Conservation (phyloP, 2,888 invertebrate species). For the Lithosia quadra region DNA sequence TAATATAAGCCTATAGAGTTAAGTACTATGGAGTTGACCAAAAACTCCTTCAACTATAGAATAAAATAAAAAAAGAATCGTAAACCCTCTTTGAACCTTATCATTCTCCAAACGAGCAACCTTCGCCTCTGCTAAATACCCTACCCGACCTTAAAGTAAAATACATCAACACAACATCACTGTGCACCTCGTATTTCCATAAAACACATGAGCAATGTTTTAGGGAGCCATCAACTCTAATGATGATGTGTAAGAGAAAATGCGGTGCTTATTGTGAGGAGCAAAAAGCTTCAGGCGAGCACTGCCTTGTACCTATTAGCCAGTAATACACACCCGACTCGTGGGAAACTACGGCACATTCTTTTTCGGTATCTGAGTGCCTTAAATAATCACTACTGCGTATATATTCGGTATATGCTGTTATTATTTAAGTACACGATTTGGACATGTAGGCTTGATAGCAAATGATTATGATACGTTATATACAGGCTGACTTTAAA, state of each 20-base stretch:
- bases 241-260: conserved; percentile 47
- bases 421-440: conserved; percentile 55
- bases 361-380: conserved; percentile 54
- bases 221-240: conserved; percentile 45
- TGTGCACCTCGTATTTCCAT: conserved; percentile 26
- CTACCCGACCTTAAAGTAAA: not conserved
- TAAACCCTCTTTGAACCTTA: not conserved
- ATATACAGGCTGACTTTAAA: not conserved
- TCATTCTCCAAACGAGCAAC: not conserved
- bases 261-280: conserved; percentile 49
- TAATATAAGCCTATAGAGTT: too few relatives aligned
- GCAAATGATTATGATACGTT: conserved; percentile 52
- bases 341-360: conserved; percentile 70
- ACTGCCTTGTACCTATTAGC: conserved; percentile 37
- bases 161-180: conserved; percentile 5
- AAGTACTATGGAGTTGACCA: too few relatives aligned
- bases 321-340: conserved; percentile 54
- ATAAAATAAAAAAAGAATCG: too few relatives aligned
- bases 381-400: conserved; percentile 20
- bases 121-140: not conserved
- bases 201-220: conserved; percentile 34
- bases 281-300: conserved; percentile 62
- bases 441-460: conserved; percentile 58
- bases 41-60: too few relatives aligned
- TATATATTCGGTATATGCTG: conserved; percentile 17